Evolutionary conservation across 2,113 vertebrate genomes (phyloP), one percentile per base, ranked within the genome.

Genomic region (Ictalurus furcatus): DNA sequence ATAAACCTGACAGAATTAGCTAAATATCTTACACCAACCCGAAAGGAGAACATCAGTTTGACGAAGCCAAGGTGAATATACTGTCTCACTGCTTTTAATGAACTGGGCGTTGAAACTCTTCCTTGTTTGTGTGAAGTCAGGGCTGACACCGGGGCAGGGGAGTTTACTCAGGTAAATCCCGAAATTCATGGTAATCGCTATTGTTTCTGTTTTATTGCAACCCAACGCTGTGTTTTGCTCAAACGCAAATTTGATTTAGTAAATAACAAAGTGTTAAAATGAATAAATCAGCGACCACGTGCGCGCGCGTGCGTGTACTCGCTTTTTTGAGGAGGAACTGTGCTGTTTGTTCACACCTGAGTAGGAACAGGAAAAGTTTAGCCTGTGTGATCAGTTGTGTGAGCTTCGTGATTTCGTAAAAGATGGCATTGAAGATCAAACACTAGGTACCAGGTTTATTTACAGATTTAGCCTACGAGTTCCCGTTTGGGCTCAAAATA

Each of bases 11-110:
- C 56, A n/a, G 76, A n/a, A n/a, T 40, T 23, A 4, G 5, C 0
- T 7, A 13, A 74, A 40, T 25, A 44, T 44, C 21, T 48, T 76
- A 4, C 74, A 52, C 3, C n/a, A 23, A 9, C 28, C 34, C 40
- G 3, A 14, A 59, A 21, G 19, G 1, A 25, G 48, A 84, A 48
- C 23, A 17, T 28, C 2, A 3, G 14, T 40, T 40, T 65, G 34
- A 56, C 56, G 30, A 58, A 85, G 40, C 48, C 44, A 67, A n/a
- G 71, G 85, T 84, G 58, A 87, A 23, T 84, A 63, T 82, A 23
- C 3, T 65, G 56, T 19, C 25, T 79, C 23, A 2, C 14, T 14
- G n/a, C 17, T 40, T 58, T 25, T 37, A 63, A 25, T 25, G 58
- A 61, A 13, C 34, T 59, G 80, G 54, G n/a, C n/a, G 30, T 28